Conservation (phyloP, 2,888 invertebrate genomes). For the Ormyrus pomaceus region DNA sequence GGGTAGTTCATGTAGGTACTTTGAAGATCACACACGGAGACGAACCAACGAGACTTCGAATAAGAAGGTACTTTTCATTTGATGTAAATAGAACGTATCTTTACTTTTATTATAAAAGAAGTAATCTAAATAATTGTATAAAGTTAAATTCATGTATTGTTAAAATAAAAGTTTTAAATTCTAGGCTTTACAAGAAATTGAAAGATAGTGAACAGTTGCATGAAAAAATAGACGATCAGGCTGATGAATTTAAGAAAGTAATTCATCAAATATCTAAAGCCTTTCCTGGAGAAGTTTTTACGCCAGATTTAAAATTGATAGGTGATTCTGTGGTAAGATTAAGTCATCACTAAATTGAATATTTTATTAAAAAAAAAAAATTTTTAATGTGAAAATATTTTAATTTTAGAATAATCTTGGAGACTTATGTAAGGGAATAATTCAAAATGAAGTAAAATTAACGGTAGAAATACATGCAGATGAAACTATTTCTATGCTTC, state of each 20-base stretch:
- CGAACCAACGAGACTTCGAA: constrained; percentile 76
- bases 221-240: constrained; percentile 64
- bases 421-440: constrained; percentile 70
- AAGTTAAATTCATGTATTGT: neutral
- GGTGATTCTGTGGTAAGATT: constrained; percentile 69
- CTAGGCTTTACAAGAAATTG: constrained; percentile 70
- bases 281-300: constrained; percentile 68
- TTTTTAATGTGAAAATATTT: constrained; percentile 4
- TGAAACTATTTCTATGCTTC: constrained; percentile 70
- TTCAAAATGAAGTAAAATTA: constrained; percentile 70
- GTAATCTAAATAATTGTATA: no score
- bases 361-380: constrained; percentile 1
- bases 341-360: neutral
- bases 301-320: constrained; percentile 67
- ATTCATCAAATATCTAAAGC: constrained; percentile 69
- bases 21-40: constrained; percentile 77
- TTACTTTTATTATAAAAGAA: no score
- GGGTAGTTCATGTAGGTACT: constrained; percentile 75
- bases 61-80: constrained; percentile 65
- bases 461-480: constrained; percentile 70
- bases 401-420: constrained; percentile 68
- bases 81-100: no score
- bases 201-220: constrained; percentile 66
- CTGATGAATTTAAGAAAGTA: constrained; percentile 65
- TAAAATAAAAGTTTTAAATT: constrained; percentile 18